These are phyloP conservation scores for Armadillidium nasatum DNA, from an alignment of 1,140 invertebrate genomes.

Conservation along the genomic window DNA sequence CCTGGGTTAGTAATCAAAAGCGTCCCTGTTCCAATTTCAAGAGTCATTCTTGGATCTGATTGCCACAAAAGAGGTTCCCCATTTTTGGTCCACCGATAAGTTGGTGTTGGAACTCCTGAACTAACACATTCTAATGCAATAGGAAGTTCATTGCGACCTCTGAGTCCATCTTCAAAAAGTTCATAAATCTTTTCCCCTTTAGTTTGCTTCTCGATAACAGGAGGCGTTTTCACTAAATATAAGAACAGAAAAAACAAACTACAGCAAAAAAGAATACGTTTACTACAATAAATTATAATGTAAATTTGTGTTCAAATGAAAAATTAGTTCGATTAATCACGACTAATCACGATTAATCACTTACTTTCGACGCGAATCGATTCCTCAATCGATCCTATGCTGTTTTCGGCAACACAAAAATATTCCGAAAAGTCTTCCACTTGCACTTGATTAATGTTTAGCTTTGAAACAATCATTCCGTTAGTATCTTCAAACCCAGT, in stretches of 20 bases:
- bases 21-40: slow-evolving; percentile 37
- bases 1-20: slow-evolving; percentile 36
- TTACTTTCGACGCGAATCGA: background rate
- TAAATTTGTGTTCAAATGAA: too few species aligned
- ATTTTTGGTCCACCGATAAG: slow-evolving; percentile 37
- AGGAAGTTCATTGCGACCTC: slow-evolving; percentile 32
- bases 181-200: slow-evolving; percentile 32
- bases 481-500: too few species aligned
- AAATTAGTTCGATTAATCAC: background rate
- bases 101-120: slow-evolving; percentile 28
- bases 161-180: background rate
- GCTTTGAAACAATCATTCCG: too few species aligned
- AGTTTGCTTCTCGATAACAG: slow-evolving; percentile 32
- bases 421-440: background rate
- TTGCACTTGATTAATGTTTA: background rate
- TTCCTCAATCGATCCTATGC: background rate
- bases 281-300: too few species aligned
- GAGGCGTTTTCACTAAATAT: slow-evolving; percentile 35
- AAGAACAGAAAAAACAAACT: background rate
- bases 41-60: slow-evolving; percentile 29
- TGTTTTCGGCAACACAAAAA: background rate
- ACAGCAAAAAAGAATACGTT: too few species aligned
- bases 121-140: slow-evolving; percentile 37
- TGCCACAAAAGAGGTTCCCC: slow-evolving; percentile 32
- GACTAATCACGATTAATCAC: too few species aligned